These are phyloP conservation scores for Scylla paramamosain DNA, from an alignment of 1,140 invertebrate genomes.

Conservation along the genomic window DNA sequence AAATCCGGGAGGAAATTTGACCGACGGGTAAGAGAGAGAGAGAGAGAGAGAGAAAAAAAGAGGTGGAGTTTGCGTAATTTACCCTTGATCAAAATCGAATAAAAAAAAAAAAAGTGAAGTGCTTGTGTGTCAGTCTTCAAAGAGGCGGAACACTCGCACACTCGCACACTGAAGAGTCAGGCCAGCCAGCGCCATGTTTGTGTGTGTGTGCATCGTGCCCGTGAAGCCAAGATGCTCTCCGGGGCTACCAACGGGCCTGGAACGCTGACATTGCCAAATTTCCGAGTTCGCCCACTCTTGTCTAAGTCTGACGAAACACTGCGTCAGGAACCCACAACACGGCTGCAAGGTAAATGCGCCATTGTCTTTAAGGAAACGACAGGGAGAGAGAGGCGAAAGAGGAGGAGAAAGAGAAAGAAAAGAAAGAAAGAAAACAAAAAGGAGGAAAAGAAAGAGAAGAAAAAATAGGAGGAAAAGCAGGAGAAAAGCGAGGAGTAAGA, in stretches of 20 bases:
- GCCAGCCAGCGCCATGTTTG: background rate
- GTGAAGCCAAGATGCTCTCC: background rate
- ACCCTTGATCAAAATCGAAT: background rate
- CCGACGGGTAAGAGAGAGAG: background rate
- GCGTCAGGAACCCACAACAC: background rate
- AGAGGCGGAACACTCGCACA: background rate
- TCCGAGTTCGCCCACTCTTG: background rate
- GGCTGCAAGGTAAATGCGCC: background rate
- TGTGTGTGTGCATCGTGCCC: background rate
- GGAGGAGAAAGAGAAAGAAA: background rate
- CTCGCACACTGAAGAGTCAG: too few species aligned
- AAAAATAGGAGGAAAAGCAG: background rate
- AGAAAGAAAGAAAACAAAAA: background rate
- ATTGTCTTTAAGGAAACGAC: background rate
- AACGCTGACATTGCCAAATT: background rate
- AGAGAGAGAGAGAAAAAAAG: background rate
- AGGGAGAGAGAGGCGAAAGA: background rate
- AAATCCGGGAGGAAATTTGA: background rate
- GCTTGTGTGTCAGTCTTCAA: background rate
- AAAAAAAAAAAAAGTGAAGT: background rate
- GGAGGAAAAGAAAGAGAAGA: too few species aligned
- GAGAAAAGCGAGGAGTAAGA: background rate
- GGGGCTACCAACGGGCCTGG: background rate
- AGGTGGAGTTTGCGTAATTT: background rate
- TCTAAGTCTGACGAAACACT: background rate